Evolutionary conservation across 2,888 invertebrate genomes (phyloP), one percentile per base, ranked within the genome.

Genomic region (Copidosoma aretas): DNA sequence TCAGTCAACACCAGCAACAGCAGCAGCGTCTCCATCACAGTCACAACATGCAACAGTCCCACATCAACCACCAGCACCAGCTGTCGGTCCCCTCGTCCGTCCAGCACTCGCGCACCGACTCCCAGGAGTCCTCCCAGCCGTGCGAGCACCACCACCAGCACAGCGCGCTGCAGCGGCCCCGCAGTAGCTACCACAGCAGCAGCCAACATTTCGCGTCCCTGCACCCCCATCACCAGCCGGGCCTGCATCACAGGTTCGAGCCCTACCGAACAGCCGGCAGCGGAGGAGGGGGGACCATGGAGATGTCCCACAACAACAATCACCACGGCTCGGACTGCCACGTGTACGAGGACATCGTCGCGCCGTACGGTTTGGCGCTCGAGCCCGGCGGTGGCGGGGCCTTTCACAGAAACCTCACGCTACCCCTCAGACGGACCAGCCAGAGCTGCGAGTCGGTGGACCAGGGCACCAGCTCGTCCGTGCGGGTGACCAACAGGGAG

Each of bases 331-430:
- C 63, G 14, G 68, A 71, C 19, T 63, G 71, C 14, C 82, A 82
- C 73, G 79, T 82, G 51, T 82, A 82, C 78, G 82, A 82, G 72
- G 82, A 82, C 74, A 80, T 82, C 58, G 67, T 70, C 53, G 41
- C 64, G 10, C 61, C 74, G 43, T 57, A 73, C 67, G 60, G 71
- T 32, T 41, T 69, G 57, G 22, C 54, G 49, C 43, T 68, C 39
- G 60, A 68, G 51, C 65, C 68, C 51, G 59, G 71, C 24, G 61
- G 53, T 54, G 49, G 49, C 5, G 67, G 62, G 5, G 64, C 64
- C 1, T 75, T 79, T 60, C 78, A 79, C 10, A 76, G 81, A 10
- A 81, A 79, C 64, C 75, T 79, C 24, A 81, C 82, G n/a, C 62
- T 83, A 39, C 80, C 80, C 10, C 75, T 81, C 22, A 68, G 78